phyloP scores from a whole-genome alignment of 2,113 vertebrate genomes.

The Pygoscelis adeliae region DNA sequence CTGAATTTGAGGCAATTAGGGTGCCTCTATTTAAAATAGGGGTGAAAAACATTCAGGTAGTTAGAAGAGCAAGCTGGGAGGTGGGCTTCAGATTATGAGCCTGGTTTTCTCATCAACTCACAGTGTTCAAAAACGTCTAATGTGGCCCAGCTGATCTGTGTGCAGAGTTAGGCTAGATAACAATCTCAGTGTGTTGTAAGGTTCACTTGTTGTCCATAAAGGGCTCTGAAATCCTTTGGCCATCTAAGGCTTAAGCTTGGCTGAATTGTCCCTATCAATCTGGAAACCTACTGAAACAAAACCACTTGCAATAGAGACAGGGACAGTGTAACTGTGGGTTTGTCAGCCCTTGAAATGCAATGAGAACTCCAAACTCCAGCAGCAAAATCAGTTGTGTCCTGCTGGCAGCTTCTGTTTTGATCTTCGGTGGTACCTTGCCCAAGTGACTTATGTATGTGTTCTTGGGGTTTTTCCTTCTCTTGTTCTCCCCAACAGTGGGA shows the following conservation, averaged over 20 bases:
- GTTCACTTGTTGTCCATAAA: not conserved
- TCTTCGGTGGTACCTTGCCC: not conserved
- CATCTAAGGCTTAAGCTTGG: not conserved
- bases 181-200: not conserved
- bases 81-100: not conserved
- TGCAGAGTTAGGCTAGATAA: not conserved
- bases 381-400: not conserved
- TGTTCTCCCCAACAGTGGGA: not conserved
- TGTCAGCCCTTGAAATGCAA: not conserved
- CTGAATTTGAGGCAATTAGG: not conserved
- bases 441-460: not conserved
- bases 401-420: not conserved
- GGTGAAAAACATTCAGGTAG: not conserved
- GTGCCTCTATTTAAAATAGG: not conserved
- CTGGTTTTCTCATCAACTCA: not conserved
- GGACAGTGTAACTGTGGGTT: not conserved
- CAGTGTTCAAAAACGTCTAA: not conserved
- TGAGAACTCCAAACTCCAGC: not conserved
- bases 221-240: not conserved
- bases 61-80: not conserved
- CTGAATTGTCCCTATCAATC: not conserved
- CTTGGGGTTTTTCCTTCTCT: not conserved
- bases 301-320: not conserved
- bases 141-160: not conserved
- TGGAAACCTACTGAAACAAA: not conserved